Evolutionary conservation across 2,888 invertebrate genomes (phyloP), one percentile per base, ranked within the genome.

Genomic region (Drosophila flavopinicola): DNA sequence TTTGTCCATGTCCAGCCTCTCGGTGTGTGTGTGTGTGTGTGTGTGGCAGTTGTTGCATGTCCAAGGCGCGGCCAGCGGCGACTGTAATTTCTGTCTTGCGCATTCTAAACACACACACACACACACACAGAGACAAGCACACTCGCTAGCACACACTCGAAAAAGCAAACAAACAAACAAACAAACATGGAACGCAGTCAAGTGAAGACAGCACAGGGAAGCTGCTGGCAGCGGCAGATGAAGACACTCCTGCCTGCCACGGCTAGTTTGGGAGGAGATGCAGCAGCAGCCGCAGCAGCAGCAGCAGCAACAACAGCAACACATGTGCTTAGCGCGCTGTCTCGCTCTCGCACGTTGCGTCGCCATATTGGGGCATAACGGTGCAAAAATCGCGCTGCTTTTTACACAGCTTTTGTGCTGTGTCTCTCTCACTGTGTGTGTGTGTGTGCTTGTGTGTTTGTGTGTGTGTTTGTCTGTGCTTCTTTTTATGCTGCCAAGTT

Each of bases 351-450:
- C 65, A 13, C 47, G 60, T 44, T 53, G 71, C 66, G 70, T 72
- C 70, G 79, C 85, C 88, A 88, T 86, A 86, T 86, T 87, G 85
- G 88, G 88, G 75, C 85, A 82, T 86, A 88, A 88, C 85, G 88
- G 85, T 87, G 88, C 85, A 79, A 87, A 79, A 78, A 88, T 77
- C 85, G 87, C 79, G 87, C 73, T 82, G 73, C 73, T 80, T 75
- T 82, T 72, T 76, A 35, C 44, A 23, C 56, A 47, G 45, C 63
- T 63, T 54, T 58, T 35, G 32, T 56, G 54, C 29, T 52, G 27
- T 41, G 20, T 6, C 5, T 27, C n/a, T 37, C n/a, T n/a, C n/a
- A n/a, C 1, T 61, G 30, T 35, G 10, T 60, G 49, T 49, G 37
- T 57, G 15, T 38, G 17, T 54, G n/a, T 35, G 4, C 13, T 9